Evolutionary conservation across 2,888 invertebrate genomes (phyloP).

Genomic region (Lycocerus yunnanus): DNA sequence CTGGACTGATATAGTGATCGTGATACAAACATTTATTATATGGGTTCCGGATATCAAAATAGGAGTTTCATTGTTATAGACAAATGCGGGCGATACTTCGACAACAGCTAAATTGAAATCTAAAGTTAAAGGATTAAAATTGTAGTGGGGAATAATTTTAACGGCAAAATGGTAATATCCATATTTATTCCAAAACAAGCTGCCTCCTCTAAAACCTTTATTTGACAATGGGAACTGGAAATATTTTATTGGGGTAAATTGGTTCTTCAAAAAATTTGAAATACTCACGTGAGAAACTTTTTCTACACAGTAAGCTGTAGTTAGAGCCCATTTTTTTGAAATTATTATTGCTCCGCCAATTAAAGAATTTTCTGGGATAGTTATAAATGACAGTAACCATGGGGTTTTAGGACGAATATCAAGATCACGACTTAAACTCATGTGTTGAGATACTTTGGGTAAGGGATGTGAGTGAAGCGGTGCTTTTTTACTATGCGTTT

Average conservation of each 20-base stretch:
- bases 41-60: background rate
- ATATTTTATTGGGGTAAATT: background rate
- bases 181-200: conserved; percentile 5
- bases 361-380: conserved; percentile 1
- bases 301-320: conserved; percentile 4
- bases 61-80: background rate
- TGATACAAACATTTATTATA: background rate
- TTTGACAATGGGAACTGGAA: conserved; percentile 8
- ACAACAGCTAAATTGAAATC: conserved; percentile 10
- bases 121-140: conserved; percentile 1
- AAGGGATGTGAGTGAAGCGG: background rate
- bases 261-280: background rate
- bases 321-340: conserved; percentile 6
- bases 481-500: background rate
- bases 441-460: background rate
- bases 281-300: background rate
- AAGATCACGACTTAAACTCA: background rate
- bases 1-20: too few relatives aligned
- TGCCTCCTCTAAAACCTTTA: conserved; percentile 14
- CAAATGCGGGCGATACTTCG: conserved; percentile 2
- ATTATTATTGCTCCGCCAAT: conserved; percentile 7
- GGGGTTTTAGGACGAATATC: background rate
- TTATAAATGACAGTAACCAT: conserved; percentile 9
- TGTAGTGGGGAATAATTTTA: conserved; percentile 5
- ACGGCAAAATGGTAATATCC: conserved; percentile 7